Base-by-base conservation (phyloP, 1,140 invertebrate species). In the Dendrolimus punctatus region DNA sequence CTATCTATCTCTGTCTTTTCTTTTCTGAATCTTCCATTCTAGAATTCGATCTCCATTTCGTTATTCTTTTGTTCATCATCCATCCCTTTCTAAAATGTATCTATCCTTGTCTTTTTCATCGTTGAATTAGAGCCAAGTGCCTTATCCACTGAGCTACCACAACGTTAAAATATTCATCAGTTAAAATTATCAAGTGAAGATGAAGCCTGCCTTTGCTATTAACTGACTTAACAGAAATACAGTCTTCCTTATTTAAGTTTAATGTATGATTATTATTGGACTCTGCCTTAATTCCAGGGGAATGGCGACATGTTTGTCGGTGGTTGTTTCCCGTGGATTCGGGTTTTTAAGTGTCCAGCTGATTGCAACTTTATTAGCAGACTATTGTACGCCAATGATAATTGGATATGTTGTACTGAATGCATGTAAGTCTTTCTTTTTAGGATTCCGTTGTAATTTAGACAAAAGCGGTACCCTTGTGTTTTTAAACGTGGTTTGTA, bases 281-380 rank as follows among this genome's bases (percentile, higher is more conserved):
- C 6, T 7, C 6, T 47, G 5, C 45, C n/a, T 43, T 51, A 38
- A 53, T 70, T 68, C 10, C 61, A 83, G 80, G 46, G 80, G 76
- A 6, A 83, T 83, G 77, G 77, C 77, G 37, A 83, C 76, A 4
- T 83, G 80, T 50, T 53, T 83, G 10, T 83, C 80, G 0, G 77
- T 83, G 39, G 74, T 83, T 5, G 73, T 83, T 6, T 74, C 80
- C 3, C 70, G 80, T 9, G 80, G 80, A 0, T 79, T 76, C 51
- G 77, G 76, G 4, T 83, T 83, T 51, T 54, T 80, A 47, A 83
- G 80, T 43, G 77, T 83, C 2, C 77, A 83, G 44, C 40, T 80
- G 38, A 83, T 83, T 42, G 76, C 68, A 4, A 62, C 50, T 3
- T 51, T 78, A 5, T 62, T 80, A 0, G 66, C 59, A 44, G 58